Percentiles rank a stretch among this genome's conserved stretches.
Evolutionary conservation across 64 coral and sea anemone species (phyloP).

Genomic region (Porites lutea): DNA sequence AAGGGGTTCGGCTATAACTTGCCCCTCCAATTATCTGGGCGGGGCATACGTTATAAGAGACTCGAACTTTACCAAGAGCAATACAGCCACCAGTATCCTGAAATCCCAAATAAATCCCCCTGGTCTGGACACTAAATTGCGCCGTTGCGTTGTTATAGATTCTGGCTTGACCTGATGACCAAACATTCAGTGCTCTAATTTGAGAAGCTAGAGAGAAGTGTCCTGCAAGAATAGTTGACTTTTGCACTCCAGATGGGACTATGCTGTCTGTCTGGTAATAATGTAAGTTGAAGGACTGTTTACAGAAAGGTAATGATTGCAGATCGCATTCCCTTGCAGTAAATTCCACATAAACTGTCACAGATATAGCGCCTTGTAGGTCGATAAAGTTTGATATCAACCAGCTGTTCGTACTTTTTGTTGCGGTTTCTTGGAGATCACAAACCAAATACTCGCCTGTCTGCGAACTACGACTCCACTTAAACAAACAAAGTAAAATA

Average conservation of each 20-base stretch:
- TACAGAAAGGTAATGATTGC: conserved; percentile 54
- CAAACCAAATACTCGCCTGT: conserved; percentile 73
- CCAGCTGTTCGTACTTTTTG: conserved; percentile 77
- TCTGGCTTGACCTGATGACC: conserved; percentile 10
- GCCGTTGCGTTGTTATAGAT: conserved; percentile 39
- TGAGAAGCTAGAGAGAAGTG: conserved; percentile 56
- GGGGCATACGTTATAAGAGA: conserved; percentile 58
- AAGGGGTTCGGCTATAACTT: conserved; percentile 44
- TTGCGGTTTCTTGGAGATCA: conserved; percentile 62
- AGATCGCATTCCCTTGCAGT: conserved; percentile 65
- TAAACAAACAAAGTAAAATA: neutral
- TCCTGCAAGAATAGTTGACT: conserved; percentile 42
- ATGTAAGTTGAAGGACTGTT: conserved; percentile 66
- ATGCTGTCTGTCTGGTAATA: conserved; percentile 29
- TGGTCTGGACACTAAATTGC: conserved; percentile 13
- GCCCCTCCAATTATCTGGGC: conserved; percentile 26
- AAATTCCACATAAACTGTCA: conserved; percentile 57
- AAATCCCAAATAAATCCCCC: conserved; percentile 74
- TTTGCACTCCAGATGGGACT: conserved; percentile 41
- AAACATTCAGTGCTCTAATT: conserved; percentile 42
- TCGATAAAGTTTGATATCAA: conserved; percentile 67
- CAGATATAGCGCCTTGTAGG: conserved; percentile 25
- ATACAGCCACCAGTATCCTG: conserved; percentile 76
- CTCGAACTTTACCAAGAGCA: conserved; percentile 47
- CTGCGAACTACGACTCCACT: conserved; percentile 67